Conservation (phyloP, 2,888 invertebrate genomes). For the Myathropa florea region DNA sequence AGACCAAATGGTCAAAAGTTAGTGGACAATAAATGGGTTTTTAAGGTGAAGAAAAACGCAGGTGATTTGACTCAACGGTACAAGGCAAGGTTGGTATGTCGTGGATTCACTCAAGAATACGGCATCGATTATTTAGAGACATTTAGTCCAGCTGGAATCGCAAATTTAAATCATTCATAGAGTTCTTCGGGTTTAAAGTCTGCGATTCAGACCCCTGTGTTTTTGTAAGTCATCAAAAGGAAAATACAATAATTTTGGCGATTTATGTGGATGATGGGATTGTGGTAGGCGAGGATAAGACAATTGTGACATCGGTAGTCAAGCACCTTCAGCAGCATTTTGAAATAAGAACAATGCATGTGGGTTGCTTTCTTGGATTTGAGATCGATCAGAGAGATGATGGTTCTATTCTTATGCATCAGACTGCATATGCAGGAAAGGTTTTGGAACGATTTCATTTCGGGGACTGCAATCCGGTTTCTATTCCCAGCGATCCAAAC, state of each 20-base stretch:
- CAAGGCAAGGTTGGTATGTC: constrained; percentile 5
- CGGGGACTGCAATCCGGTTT: constrained; percentile 33
- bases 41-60: constrained; percentile 1
- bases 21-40: constrained; percentile 18
- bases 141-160: constrained; percentile 54
- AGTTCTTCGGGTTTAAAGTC: constrained; percentile 59
- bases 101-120: constrained; percentile 72
- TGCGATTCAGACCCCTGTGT: constrained; percentile 72
- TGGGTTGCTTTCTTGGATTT: constrained; percentile 47
- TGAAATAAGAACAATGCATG: constrained; percentile 25
- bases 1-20: constrained; percentile 6
- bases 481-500: constrained; percentile 21
- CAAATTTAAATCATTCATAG: constrained; percentile 66
- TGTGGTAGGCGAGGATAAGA: constrained; percentile 35
- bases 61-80: not conserved
- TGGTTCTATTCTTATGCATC: constrained; percentile 37
- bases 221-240: constrained; percentile 38
- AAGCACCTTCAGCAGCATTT: constrained; percentile 19
- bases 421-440: constrained; percentile 28
- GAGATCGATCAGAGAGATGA: constrained; percentile 22
- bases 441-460: constrained; percentile 40
- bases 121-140: constrained; percentile 43
- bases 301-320: constrained; percentile 36
- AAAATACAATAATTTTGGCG: constrained; percentile 49
- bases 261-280: constrained; percentile 71